phyloP scores from a whole-genome alignment of 2,888 invertebrate genomes.

The Heliconius cydno region DNA sequence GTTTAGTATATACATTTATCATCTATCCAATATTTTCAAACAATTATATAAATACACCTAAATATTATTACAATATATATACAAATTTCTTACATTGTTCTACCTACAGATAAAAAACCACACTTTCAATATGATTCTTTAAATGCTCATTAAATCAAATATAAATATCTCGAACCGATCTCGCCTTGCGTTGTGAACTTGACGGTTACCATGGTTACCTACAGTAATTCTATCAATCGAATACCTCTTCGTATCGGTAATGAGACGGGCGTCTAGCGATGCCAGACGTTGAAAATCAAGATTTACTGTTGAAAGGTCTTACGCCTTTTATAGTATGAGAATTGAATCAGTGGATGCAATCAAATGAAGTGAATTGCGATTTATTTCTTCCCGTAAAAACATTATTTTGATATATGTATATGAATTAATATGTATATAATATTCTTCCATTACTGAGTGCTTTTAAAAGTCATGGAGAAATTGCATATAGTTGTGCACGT shows the following conservation, averaged over 20 bases:
- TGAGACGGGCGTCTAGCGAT: conserved; percentile 44
- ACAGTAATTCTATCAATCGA: conserved; percentile 42
- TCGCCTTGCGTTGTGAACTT: neutral
- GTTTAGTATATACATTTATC: no score
- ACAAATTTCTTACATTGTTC: neutral
- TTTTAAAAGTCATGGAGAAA: no score
- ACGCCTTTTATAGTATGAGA: conserved; percentile 40
- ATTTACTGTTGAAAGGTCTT: conserved; percentile 43
- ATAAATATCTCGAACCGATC: conserved; percentile 15
- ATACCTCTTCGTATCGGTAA: conserved; percentile 42
- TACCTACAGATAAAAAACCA: no score
- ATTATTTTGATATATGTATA: neutral
- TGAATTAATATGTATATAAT: neutral
- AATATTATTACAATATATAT: neutral
- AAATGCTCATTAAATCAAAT: conserved; percentile 10
- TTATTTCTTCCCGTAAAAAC: neutral
- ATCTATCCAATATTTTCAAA: no score
- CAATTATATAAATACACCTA: no score
- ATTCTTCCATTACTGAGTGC: no score
- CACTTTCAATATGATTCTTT: neutral
- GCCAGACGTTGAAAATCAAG: conserved; percentile 45
- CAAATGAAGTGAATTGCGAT: conserved; percentile 34
- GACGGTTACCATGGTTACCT: conserved; percentile 26
- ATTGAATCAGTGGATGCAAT: conserved; percentile 41
- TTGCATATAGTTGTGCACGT: no score